A percentile compares a stretch with the other conserved stretches of the same genome.
phyloP scores from a whole-genome alignment of 2,888 invertebrate genomes.

The Drosophila colorata region DNA sequence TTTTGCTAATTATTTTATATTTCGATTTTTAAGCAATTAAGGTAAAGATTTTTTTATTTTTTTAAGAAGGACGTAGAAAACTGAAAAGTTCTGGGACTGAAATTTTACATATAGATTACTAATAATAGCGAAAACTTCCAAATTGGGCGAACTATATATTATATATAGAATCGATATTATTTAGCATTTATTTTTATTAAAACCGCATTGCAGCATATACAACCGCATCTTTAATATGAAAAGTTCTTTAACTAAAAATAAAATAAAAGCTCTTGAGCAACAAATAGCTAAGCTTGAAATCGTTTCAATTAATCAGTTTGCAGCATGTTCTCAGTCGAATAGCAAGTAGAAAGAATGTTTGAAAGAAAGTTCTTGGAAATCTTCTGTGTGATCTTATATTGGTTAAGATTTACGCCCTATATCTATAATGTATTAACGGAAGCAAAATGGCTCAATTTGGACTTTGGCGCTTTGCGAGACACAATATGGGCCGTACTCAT shows the following conservation, averaged over 20 bases:
- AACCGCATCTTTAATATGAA: neutral
- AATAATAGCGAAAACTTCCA: no score
- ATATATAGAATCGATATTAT: no score
- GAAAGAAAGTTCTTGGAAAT: slow-evolving; percentile 34
- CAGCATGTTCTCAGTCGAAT: neutral
- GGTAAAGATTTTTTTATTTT: no score
- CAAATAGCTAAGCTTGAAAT: neutral
- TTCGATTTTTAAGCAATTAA: no score
- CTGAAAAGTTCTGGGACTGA: no score
- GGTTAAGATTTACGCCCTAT: slow-evolving; percentile 10
- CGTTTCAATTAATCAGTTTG: slow-evolving; percentile 6
- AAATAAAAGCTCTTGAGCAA: neutral
- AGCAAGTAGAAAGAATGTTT: slow-evolving; percentile 22
- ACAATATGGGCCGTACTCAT: slow-evolving; percentile 18
- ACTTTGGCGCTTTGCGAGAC: neutral
- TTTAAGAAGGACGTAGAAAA: no score
- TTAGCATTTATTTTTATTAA: no score
- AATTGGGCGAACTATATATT: no score
- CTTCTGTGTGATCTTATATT: slow-evolving; percentile 20
- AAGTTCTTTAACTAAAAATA: neutral
- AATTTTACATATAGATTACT: no score
- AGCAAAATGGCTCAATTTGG: neutral
- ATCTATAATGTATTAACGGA: neutral
- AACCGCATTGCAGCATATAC: neutral
- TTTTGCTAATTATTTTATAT: no score